A percentile compares a stretch with the other conserved stretches of the same genome.
phyloP scores from a whole-genome alignment of 2,888 invertebrate genomes.

The Leptogaster cylindrica region DNA sequence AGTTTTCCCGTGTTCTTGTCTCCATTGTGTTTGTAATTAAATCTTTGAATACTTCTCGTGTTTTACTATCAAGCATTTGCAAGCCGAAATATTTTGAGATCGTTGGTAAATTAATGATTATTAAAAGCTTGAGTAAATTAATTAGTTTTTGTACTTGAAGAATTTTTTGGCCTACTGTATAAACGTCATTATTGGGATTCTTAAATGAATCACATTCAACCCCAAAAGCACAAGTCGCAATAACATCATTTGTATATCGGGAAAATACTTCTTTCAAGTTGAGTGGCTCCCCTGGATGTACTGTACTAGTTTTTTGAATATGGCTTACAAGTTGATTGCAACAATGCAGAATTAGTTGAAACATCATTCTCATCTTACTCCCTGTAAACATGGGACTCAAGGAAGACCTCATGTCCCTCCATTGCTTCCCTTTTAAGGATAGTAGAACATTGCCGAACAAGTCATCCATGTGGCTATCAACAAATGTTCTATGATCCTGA shows the following conservation, averaged over 20 bases:
- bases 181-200: conserved; percentile 11
- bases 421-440: conserved; percentile 60
- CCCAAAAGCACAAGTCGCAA: conserved; percentile 13
- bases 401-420: conserved; percentile 62
- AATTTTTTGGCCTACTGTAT: conserved; percentile 51
- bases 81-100: conserved; percentile 51
- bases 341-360: background rate
- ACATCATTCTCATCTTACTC: conserved; percentile 62
- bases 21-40: conserved; percentile 62
- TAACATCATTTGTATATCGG: conserved; percentile 20
- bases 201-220: background rate
- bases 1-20: conserved; percentile 61
- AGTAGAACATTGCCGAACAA: conserved; percentile 64
- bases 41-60: conserved; percentile 59
- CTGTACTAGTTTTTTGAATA: background rate
- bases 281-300: background rate
- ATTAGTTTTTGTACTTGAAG: background rate
- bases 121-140: background rate
- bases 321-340: background rate
- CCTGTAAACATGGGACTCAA: conserved; percentile 63
- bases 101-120: background rate
- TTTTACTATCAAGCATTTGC: conserved; percentile 56
- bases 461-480: conserved; percentile 61
- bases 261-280: conserved; percentile 15
- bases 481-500: conserved; percentile 61